Evolutionary conservation across 2,888 invertebrate genomes (phyloP).

Genomic region (Andrena trimmerana): DNA sequence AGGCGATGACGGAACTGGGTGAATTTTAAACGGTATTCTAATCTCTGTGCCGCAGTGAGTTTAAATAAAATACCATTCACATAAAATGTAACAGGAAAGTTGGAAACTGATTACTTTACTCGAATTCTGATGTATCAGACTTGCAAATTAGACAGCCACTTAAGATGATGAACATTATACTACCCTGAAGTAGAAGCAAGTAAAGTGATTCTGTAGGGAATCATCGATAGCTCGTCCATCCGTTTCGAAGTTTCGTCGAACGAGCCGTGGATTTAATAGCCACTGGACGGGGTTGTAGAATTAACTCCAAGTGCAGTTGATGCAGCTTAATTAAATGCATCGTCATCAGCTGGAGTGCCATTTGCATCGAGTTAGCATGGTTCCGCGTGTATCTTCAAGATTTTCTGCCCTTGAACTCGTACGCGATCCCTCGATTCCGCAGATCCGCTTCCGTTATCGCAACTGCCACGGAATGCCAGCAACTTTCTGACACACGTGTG

Average conservation of each 20-base stretch:
- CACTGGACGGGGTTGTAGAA: background rate
- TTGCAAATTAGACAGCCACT: too few species aligned
- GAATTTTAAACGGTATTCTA: background rate
- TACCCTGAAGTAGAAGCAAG: too few species aligned
- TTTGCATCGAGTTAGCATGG: conserved; percentile 10
- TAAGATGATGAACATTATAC: too few species aligned
- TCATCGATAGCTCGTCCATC: background rate
- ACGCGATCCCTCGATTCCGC: conserved; percentile 26
- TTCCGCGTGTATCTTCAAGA: conserved; percentile 22
- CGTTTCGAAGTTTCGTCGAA: background rate
- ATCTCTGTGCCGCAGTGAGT: too few species aligned
- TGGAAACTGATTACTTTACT: background rate
- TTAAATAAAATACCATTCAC: too few species aligned
- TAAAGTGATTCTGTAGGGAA: background rate
- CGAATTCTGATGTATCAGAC: too few species aligned
- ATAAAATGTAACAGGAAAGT: background rate
- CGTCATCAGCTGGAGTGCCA: conserved; percentile 1
- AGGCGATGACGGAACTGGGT: background rate
- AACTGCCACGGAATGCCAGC: background rate
- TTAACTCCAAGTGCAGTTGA: background rate
- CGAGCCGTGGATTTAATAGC: background rate
- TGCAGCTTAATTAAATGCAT: background rate
- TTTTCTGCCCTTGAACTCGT: conserved; percentile 47
- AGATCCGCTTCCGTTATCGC: conserved; percentile 36
- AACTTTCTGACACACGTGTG: background rate